Conservation (phyloP, 2,113 vertebrate species). For the Spea bombifrons region DNA sequence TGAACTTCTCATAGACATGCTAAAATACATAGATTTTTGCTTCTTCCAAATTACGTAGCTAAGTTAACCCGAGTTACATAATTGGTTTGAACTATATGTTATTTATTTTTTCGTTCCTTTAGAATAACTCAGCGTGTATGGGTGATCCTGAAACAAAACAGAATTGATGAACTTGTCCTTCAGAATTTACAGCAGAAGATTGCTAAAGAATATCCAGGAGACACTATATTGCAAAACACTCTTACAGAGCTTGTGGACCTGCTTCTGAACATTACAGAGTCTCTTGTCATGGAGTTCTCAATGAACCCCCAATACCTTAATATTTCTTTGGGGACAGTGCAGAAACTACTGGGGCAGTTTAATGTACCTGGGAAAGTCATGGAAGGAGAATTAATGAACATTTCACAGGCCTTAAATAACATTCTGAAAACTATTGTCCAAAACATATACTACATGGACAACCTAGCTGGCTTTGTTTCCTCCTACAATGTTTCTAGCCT, state of each 20-base stretch:
- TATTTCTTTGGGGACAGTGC: not conserved
- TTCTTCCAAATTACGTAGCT: no score
- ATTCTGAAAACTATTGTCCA: conserved; percentile 1
- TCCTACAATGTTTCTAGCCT: conserved; percentile 6
- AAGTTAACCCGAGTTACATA: no score
- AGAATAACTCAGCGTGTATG: conserved; percentile 12
- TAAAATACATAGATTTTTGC: no score
- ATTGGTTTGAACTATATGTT: no score
- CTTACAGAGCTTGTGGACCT: conserved; percentile 6
- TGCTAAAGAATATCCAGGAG: not conserved
- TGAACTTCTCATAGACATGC: no score
- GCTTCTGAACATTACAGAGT: conserved; percentile 3
- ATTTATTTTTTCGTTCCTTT: not conserved
- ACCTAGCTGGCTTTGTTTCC: not conserved
- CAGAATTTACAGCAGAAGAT: not conserved
- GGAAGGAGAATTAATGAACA: not conserved
- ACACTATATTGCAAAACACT: not conserved
- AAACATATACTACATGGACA: not conserved
- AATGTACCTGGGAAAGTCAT: not conserved
- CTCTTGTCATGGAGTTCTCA: not conserved
- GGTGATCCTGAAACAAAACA: conserved; percentile 1
- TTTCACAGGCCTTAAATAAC: not conserved
- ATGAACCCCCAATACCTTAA: not conserved
- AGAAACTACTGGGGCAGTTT: not conserved
- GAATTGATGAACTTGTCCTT: conserved; percentile 4